Percentiles rank a stretch among this genome's conserved stretches.
Conservation (phyloP, 2,113 vertebrate species). For the Globicephala melas region DNA sequence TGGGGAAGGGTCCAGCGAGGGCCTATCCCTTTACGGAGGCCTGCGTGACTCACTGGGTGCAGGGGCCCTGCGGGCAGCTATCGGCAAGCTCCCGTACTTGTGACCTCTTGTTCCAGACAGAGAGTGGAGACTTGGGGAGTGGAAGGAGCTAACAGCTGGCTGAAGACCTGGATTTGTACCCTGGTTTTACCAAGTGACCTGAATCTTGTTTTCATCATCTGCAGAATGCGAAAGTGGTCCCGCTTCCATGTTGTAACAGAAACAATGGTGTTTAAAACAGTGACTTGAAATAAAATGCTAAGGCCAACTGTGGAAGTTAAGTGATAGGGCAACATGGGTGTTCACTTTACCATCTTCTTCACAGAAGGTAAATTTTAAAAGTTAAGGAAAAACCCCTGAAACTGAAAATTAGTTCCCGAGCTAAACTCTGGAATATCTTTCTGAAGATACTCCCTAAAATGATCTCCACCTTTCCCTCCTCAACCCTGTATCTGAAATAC, state of each 20-base stretch:
- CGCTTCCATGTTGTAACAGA: background rate
- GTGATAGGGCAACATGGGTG: background rate
- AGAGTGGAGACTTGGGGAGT: background rate
- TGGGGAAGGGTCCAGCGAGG: background rate
- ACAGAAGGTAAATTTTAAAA: background rate
- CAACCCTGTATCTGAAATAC: background rate
- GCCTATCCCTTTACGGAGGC: background rate
- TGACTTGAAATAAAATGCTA: background rate
- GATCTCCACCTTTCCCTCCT: background rate
- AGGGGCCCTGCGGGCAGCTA: accelerated
- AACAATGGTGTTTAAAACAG: background rate
- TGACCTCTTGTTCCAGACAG: background rate
- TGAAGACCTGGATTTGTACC: background rate
- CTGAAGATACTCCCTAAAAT: background rate
- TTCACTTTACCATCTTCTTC: background rate
- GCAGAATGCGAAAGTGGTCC: background rate
- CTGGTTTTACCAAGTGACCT: background rate
- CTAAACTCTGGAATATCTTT: background rate
- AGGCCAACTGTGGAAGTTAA: background rate
- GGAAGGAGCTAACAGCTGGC: background rate
- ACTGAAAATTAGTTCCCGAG: background rate
- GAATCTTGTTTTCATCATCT: background rate
- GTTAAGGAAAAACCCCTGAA: background rate
- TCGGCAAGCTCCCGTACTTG: accelerated
- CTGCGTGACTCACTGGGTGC: background rate